Evolutionary conservation across 64 coral and sea anemone species (phyloP).

Genomic region (Dendrophyllia cribrosa): DNA sequence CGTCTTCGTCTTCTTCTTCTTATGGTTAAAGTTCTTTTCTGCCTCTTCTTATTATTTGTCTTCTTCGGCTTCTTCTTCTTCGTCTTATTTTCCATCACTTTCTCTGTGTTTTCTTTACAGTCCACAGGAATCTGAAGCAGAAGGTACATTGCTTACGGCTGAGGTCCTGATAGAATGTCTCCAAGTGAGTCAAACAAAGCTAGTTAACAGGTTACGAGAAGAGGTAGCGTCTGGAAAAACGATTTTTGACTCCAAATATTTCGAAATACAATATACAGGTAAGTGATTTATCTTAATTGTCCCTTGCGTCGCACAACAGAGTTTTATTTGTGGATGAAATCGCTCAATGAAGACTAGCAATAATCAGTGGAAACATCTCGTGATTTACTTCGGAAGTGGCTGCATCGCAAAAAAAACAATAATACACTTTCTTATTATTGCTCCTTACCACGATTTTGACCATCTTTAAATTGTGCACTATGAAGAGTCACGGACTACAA

Average conservation of each 20-base stretch:
- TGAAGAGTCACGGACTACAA: too few species aligned
- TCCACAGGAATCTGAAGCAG: constrained; percentile 17
- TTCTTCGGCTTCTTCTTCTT: background rate
- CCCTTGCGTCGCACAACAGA: too few species aligned
- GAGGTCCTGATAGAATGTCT: constrained; percentile 80
- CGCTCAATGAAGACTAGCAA: too few species aligned
- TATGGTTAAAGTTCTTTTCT: too few species aligned
- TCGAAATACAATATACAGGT: constrained; percentile 83
- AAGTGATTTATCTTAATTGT: background rate
- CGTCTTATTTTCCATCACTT: background rate
- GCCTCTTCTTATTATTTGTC: background rate
- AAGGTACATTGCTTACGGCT: constrained; percentile 39
- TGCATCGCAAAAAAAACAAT: too few species aligned
- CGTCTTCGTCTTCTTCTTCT: too few species aligned
- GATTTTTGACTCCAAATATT: constrained; percentile 60
- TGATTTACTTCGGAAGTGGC: too few species aligned
- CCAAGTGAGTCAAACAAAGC: constrained; percentile 54
- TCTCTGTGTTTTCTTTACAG: background rate
- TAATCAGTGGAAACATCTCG: too few species aligned
- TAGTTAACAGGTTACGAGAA: constrained; percentile 52
- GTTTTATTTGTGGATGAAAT: too few species aligned
- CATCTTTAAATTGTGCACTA: too few species aligned
- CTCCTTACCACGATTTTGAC: too few species aligned
- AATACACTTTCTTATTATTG: too few species aligned
- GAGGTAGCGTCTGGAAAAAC: constrained; percentile 38